A percentile compares a stretch with the other conserved stretches of the same genome.
phyloP scores from a whole-genome alignment of 2,888 invertebrate genomes.

The Phalera bucephala region DNA sequence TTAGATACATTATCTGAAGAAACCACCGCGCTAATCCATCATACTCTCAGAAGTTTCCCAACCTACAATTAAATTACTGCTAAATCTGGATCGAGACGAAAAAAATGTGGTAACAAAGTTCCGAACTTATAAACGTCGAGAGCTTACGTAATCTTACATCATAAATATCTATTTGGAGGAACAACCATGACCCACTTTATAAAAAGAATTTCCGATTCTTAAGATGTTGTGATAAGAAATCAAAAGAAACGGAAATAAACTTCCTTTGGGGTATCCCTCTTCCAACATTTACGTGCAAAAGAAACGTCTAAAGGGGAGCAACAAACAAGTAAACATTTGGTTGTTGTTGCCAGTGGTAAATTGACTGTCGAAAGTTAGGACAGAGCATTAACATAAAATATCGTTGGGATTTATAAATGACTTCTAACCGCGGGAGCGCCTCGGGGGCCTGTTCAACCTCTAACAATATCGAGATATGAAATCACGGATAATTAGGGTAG shows the following conservation, averaged over 20 bases:
- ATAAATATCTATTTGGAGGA: not conserved
- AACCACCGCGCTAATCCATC: no score
- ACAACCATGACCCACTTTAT: slow-evolving; percentile 1
- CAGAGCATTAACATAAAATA: slow-evolving; percentile 18
- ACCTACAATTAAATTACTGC: not conserved
- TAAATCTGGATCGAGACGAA: not conserved
- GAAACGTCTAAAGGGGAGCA: not conserved
- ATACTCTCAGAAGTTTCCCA: no score
- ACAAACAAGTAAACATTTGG: slow-evolving; percentile 4
- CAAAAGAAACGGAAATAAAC: slow-evolving; percentile 6
- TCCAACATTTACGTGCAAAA: slow-evolving; percentile 1
- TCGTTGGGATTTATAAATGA: slow-evolving; percentile 9
- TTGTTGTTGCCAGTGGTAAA: slow-evolving; percentile 1
- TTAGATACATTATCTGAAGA: no score
- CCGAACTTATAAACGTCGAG: not conserved
- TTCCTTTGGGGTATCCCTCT: slow-evolving; percentile 3
- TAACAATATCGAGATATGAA: slow-evolving; percentile 12
- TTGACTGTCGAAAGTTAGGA: slow-evolving; percentile 11
- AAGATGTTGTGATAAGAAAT: slow-evolving; percentile 8
- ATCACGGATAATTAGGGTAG: no score
- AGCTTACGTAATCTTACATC: not conserved
- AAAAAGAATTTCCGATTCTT: not conserved
- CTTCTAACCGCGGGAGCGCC: slow-evolving; percentile 5
- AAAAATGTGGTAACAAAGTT: not conserved
- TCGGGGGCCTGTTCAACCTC: slow-evolving; percentile 10